phyloP scores from a whole-genome alignment of 2,888 invertebrate genomes.

The Meta bourneti region DNA sequence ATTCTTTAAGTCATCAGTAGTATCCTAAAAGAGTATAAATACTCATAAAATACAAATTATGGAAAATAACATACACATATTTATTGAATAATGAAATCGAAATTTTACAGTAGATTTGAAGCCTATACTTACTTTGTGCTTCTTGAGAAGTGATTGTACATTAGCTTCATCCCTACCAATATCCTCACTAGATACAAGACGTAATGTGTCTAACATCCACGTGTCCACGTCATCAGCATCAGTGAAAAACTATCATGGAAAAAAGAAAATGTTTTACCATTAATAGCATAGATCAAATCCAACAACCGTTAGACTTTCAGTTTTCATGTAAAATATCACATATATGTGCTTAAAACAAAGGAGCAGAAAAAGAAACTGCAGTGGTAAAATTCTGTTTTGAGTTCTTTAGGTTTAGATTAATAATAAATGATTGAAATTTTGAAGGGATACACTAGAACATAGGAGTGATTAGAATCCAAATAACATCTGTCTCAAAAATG shows the following conservation, averaged over 20 bases:
- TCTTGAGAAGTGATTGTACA: constrained; percentile 97
- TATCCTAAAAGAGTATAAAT: constrained; percentile 84
- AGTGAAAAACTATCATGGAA: constrained; percentile 88
- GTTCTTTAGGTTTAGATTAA: no score
- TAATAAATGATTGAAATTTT: no score
- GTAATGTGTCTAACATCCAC: constrained; percentile 98
- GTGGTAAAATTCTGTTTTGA: no score
- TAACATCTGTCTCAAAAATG: no score
- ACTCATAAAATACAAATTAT: not conserved
- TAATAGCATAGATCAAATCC: not conserved
- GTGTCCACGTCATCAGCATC: constrained; percentile 99
- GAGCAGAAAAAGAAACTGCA: no score
- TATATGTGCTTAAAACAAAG: no score
- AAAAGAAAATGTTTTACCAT: not conserved
- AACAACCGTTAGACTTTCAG: not conserved
- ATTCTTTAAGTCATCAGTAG: constrained; percentile 96
- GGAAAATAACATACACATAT: no score
- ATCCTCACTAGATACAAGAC: constrained; percentile 97
- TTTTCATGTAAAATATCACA: no score
- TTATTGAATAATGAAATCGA: no score
- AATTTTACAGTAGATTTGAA: no score
- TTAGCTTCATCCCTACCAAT: constrained; percentile 99
- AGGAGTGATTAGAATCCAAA: no score
- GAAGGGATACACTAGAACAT: no score
- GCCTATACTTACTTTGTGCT: constrained; percentile 87